Evolutionary conservation across 1,140 invertebrate species (phyloP).

Genomic region (Caerostris extrusa): DNA sequence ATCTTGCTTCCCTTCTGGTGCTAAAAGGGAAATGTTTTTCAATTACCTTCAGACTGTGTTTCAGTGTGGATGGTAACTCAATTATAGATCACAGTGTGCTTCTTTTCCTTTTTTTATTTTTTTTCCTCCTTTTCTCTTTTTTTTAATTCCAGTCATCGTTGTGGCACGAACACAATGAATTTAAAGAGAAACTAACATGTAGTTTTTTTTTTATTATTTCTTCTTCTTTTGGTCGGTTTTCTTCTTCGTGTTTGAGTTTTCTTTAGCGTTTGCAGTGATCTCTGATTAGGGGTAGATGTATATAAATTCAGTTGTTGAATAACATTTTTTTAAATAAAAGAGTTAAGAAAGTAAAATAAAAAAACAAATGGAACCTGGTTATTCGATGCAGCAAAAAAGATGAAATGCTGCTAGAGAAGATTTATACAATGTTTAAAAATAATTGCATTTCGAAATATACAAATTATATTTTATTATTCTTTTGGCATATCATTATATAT

Average conservation of each 20-base stretch:
- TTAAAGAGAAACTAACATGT: constrained; percentile 25
- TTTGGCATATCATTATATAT: too few relatives aligned
- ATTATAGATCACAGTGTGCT: not conserved
- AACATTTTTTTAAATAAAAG: not conserved
- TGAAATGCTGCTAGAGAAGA: too few relatives aligned
- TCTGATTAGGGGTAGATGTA: not conserved
- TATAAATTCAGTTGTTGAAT: not conserved
- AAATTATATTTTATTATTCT: too few relatives aligned
- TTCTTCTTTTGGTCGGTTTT: not conserved
- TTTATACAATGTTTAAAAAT: too few relatives aligned
- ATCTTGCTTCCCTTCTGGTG: not conserved
- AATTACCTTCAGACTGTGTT: constrained; percentile 51
- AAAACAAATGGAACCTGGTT: too few relatives aligned
- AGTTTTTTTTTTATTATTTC: not conserved
- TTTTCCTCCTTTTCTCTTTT: too few relatives aligned
- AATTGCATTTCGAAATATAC: too few relatives aligned
- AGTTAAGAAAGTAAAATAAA: too few relatives aligned
- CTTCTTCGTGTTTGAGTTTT: not conserved
- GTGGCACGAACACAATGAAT: not conserved
- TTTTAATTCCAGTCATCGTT: not conserved
- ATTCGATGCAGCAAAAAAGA: too few relatives aligned
- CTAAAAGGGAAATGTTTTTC: not conserved
- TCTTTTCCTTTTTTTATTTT: not conserved
- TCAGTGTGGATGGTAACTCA: not conserved
- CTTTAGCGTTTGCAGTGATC: not conserved